Evolutionary conservation across 92 coral and sea anemone species (phyloP).

Genomic region (Diadumene lineata): DNA sequence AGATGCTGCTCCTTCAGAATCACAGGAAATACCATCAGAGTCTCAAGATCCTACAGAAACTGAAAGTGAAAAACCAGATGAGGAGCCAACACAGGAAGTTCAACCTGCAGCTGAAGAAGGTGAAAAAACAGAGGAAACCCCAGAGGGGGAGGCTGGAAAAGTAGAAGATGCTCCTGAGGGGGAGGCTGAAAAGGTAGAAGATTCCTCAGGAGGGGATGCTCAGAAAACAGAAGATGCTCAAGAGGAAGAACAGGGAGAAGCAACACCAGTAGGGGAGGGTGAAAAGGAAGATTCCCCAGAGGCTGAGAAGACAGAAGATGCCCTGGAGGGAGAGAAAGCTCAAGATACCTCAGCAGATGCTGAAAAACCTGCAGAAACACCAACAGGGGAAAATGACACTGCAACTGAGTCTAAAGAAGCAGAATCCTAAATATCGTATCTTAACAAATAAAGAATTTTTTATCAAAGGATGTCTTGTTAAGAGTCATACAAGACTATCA

Average conservation of each 20-base stretch:
- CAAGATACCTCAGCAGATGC: conserved; percentile 11
- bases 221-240: conserved; percentile 32
- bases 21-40: conserved; percentile 12
- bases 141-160: conserved; percentile 3
- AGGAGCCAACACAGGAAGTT: conserved; percentile 5
- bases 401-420: conserved; percentile 3
- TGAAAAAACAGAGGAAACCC: conserved; percentile 9
- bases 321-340: not conserved
- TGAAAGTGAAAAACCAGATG: not conserved
- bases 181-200: conserved; percentile 22
- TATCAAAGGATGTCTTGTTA: conserved; percentile 9
- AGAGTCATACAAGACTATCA: not conserved
- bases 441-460: not conserved
- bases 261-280: not conserved
- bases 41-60: not conserved
- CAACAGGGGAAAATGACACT: conserved; percentile 3
- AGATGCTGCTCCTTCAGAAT: conserved; percentile 23
- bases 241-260: conserved; percentile 17
- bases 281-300: conserved; percentile 16
- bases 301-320: conserved; percentile 12
- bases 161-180: conserved; percentile 17
- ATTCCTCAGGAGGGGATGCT: conserved; percentile 29
- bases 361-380: not conserved
- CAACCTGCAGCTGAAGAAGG: not conserved
- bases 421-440: conserved; percentile 1